Evolutionary conservation across 1,140 invertebrate species (phyloP), one percentile per base, ranked within the genome.

Genomic region (Hesperophylax magnus): DNA sequence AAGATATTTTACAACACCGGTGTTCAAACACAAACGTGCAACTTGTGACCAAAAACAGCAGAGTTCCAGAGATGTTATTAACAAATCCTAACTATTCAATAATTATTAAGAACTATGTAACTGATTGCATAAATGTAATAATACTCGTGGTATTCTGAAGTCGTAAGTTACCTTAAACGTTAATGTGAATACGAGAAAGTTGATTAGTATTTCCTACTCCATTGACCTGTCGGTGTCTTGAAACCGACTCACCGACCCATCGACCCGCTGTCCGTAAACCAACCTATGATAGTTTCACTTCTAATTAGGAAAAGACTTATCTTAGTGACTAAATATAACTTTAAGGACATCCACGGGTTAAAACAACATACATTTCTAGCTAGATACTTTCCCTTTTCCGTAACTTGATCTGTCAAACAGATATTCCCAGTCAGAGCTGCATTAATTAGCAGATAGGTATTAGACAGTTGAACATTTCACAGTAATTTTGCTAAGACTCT

Each of bases 111-210:
- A 69, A 69, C 65, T 69, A 69, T 34, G 65, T 69, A 69, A 69
- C 65, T 69, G 24, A 17, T 22, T 39, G 65, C 24, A 18, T 69
- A 47, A 69, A 39, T 52, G 31, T 69, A 69, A 34, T 69, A 69
- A 69, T 69, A 69, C 65, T 69, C n/a, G 31, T 69, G 65, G 65
- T 69, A 69, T 69, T 69, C 34, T 39, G n/a, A 69, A 69, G 31
- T 39, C 34, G n/a, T 31, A 39, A 47, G 65, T 69, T 69, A 24
- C 58, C 58, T 61, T 22, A 61, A 60, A 61, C 18, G 24, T 69
- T 18, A 47, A 39, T 9, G 65, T 39, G 31, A 61, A 61, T 61
- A 47, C 39, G 39, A 47, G 20, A 61, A 61, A 5, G 56, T 8
- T 61, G 60, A 27, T 61, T 61, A 61, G 60, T 61, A 61, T 61